Base-by-base conservation (phyloP, 2,797 vertebrate genomes). In the Perodicticus potto region DNA sequence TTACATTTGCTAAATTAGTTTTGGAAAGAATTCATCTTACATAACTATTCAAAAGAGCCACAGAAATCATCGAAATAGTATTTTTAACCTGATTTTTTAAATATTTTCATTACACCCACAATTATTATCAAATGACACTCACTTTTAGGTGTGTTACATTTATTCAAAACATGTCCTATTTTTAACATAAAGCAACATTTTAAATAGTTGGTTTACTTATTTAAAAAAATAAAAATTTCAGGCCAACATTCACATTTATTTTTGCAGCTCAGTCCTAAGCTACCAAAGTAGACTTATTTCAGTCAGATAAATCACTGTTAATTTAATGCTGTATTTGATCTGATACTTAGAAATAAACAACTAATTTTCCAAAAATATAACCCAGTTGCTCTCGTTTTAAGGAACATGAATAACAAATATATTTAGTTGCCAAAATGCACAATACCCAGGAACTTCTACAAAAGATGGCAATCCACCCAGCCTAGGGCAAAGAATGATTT, bases 351-450 rank as follows among this genome's bases (percentile, higher is more conserved):
- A 95, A 98, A 98, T 96, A 98, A 98, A 98, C 92, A 98, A 93
- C 93, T 94, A 97, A 91, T 98, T 98, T 98, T 98, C 97, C 95
- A 98, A 98, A 98, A 98, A 97, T 94, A 96, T 97, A 96, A 97
- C 93, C 97, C 86, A 96, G 92, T 74, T 0, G 90, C 86, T 97
- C 84, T 97, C 72, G 97, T 97, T 98, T 96, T 97, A 98, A 97
- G 84, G 69, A 96, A 77, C 78, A 86, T 96, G 95, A 97, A 89
- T 93, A 97, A 91, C 83, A 97, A 91, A 96, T 97, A 93, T 12
- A 45, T 94, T 96, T 61, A 92, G 83, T 74, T 96, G 97, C 95
- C 89, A 97, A 97, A 93, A 96, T 61, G 83, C 85, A 97, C 93
- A 95, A 95, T 96, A 85, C 85, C 87, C 69, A 96, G 77, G 43